Evolutionary conservation across 2,888 invertebrate species (phyloP).

Genomic region (Aleiodes leptofemur): DNA sequence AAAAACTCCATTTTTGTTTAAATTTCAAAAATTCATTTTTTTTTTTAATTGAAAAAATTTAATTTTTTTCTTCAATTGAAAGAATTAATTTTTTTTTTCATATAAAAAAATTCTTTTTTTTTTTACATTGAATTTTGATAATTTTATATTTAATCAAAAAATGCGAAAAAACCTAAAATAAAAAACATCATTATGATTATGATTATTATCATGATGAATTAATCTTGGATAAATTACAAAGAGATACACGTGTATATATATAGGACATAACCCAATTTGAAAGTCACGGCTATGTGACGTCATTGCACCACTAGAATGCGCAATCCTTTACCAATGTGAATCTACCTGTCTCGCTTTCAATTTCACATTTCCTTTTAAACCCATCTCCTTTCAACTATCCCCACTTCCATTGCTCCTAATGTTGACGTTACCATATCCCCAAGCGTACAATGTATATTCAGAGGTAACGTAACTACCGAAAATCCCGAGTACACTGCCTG

Average conservation of each 20-base stretch:
- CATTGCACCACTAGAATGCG: conserved; percentile 57
- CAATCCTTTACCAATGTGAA: conserved; percentile 57
- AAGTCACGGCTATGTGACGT: conserved; percentile 54
- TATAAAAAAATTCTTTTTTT: too few species aligned
- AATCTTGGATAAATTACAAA: conserved; percentile 37
- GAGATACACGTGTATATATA: background rate
- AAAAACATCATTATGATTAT: too few species aligned
- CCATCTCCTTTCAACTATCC: conserved; percentile 13
- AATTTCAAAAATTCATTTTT: too few species aligned
- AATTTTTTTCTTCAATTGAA: too few species aligned
- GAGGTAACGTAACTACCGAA: background rate
- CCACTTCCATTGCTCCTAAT: conserved; percentile 3
- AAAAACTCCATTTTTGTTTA: too few species aligned
- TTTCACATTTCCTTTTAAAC: conserved; percentile 35
- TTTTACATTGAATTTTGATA: too few species aligned
- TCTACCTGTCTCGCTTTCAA: conserved; percentile 49
- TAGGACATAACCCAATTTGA: conserved; percentile 24
- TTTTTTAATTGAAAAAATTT: too few species aligned
- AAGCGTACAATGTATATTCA: conserved; percentile 5
- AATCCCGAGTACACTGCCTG: background rate
- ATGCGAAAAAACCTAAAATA: too few species aligned
- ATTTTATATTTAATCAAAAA: too few species aligned
- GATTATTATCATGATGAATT: background rate
- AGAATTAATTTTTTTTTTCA: too few species aligned
- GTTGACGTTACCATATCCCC: conserved; percentile 28